phyloP scores from a whole-genome alignment of 37 sponge, comb jelly and placozoan species.

The Lycopodina hypogea region DNA sequence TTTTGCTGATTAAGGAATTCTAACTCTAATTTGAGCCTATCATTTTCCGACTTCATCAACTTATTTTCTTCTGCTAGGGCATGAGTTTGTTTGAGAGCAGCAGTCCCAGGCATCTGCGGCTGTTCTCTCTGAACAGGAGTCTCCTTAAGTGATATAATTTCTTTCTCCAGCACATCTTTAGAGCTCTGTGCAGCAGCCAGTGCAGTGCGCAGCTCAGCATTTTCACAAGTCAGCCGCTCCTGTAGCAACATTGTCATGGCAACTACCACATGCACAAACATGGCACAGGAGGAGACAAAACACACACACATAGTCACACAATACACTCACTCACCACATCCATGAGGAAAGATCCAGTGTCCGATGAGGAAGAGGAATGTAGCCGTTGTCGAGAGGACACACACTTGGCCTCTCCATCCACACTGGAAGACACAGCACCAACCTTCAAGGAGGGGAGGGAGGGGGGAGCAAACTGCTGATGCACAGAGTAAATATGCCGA shows the following conservation, averaged over 20 bases:
- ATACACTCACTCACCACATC: background rate
- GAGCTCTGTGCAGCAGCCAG: constrained; percentile 27
- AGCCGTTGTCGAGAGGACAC: too few species aligned
- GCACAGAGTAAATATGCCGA: background rate
- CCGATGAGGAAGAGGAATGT: background rate
- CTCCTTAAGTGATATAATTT: constrained; percentile 17
- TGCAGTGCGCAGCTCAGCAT: constrained; percentile 20
- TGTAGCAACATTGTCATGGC: background rate
- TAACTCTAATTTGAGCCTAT: background rate
- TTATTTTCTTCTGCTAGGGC: background rate
- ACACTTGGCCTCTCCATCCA: too few species aligned
- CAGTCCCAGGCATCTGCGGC: background rate
- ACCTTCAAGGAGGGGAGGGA: constrained; percentile 2
- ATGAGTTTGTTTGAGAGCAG: background rate
- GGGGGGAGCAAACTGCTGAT: background rate
- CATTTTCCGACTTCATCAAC: background rate
- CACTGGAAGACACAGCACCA: too few species aligned
- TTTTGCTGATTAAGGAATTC: background rate
- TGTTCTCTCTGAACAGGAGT: constrained; percentile 18
- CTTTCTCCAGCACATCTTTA: constrained; percentile 21
- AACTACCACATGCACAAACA: background rate
- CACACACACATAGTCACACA: background rate
- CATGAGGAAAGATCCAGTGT: background rate
- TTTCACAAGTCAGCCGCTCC: constrained; percentile 33
- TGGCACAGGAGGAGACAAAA: background rate